phyloP scores from a whole-genome alignment of 1,140 invertebrate genomes.

The Macrostomum lignano region DNA sequence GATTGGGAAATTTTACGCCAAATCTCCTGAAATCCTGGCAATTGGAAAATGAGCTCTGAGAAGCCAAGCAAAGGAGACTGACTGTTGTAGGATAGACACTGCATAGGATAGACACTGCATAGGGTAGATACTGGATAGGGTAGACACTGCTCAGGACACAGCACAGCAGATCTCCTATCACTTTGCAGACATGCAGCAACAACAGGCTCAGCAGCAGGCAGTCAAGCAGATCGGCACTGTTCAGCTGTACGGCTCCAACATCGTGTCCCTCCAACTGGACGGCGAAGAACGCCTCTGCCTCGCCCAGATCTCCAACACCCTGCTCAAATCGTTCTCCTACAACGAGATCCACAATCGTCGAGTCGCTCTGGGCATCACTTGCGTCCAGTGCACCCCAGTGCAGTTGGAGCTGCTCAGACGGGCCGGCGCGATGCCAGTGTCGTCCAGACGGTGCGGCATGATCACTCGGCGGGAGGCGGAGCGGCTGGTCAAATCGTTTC shows the following conservation, averaged over 20 bases:
- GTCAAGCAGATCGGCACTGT: conserved; percentile 65
- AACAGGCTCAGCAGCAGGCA: too few relatives aligned
- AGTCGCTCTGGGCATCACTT: conserved; percentile 63
- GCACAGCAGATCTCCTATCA: too few relatives aligned
- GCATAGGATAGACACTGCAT: too few relatives aligned
- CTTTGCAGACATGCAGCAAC: too few relatives aligned
- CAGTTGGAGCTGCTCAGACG: conserved; percentile 33
- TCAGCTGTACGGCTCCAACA: conserved; percentile 60
- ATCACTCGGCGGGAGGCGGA: conserved; percentile 70
- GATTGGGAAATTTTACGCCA: too few relatives aligned
- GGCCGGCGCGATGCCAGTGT: conserved; percentile 11
- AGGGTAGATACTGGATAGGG: too few relatives aligned
- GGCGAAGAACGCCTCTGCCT: conserved; percentile 61
- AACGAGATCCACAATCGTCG: conserved; percentile 59
- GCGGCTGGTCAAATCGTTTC: conserved; percentile 63
- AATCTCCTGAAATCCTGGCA: too few relatives aligned
- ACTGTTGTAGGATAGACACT: too few relatives aligned
- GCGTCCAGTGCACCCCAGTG: conserved; percentile 68
- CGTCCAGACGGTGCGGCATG: conserved; percentile 43
- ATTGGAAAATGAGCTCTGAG: too few relatives aligned
- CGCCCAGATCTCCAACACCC: conserved; percentile 78
- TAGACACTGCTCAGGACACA: too few relatives aligned
- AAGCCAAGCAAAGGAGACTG: too few relatives aligned
- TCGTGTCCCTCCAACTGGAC: conserved; percentile 73
- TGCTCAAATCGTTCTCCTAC: conserved; percentile 74